phyloP scores from a whole-genome alignment of 2,888 invertebrate species.

The Eurytoma californica region DNA sequence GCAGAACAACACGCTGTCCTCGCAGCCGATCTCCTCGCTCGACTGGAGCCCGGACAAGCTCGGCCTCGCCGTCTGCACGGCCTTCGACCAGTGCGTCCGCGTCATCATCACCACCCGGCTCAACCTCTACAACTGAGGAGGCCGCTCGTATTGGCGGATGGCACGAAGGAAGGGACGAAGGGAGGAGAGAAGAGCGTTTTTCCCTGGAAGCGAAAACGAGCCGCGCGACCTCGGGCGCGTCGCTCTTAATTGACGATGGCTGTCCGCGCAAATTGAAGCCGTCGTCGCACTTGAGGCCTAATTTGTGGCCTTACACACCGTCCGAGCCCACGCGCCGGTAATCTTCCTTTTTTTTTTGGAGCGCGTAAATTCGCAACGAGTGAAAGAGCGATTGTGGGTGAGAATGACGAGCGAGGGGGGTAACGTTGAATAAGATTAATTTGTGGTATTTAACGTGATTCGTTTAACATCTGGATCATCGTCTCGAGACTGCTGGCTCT shows the following conservation, averaged over 20 bases:
- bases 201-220: conserved; percentile 17
- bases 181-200: neutral
- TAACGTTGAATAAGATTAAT: too few species aligned
- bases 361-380: too few species aligned
- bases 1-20: conserved; percentile 87
- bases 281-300: conserved; percentile 29
- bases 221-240: conserved; percentile 1
- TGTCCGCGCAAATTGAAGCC: conserved; percentile 37
- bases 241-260: conserved; percentile 40
- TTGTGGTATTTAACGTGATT: too few species aligned
- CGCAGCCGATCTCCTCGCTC: conserved; percentile 91
- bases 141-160: too few species aligned
- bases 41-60: conserved; percentile 95
- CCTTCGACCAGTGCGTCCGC: conserved; percentile 93
- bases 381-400: too few species aligned
- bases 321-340: conserved; percentile 14
- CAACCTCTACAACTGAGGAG: conserved; percentile 78
- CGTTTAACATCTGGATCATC: neutral
- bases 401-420: too few species aligned
- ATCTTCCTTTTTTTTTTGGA: neutral
- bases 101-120: conserved; percentile 93
- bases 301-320: conserved; percentile 27
- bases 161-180: too few species aligned
- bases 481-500: too few species aligned
- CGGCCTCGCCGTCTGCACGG: conserved; percentile 90